Percentiles rank a stretch among this genome's conserved stretches.
Evolutionary conservation across 2,797 vertebrate genomes (phyloP).

Genomic region (Spinus olivaceus): DNA sequence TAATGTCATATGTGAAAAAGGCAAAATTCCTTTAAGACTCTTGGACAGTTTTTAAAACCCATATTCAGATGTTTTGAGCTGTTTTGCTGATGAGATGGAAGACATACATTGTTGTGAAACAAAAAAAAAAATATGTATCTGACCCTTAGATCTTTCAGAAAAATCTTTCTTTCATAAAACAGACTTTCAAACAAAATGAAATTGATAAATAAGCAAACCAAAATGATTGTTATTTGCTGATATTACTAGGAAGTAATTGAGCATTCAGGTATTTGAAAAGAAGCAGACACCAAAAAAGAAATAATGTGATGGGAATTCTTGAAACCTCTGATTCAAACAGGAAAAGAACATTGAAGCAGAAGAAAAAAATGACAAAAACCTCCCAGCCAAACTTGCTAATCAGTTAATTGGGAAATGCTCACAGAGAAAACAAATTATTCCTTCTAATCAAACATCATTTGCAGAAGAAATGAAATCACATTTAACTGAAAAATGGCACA

Average conservation of each 20-base stretch:
- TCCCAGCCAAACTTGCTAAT: background rate
- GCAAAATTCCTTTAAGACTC: background rate
- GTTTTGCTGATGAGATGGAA: background rate
- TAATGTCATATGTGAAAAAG: background rate
- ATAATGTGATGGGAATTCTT: background rate
- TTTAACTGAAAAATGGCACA: background rate
- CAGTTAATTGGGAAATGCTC: constrained; percentile 11
- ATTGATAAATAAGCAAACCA: background rate
- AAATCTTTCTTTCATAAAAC: background rate
- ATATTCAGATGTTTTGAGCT: background rate
- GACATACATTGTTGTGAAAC: background rate
- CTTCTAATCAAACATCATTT: constrained; percentile 3
- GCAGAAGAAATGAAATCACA: background rate
- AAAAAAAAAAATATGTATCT: background rate
- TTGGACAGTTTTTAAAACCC: background rate
- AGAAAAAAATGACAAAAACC: background rate
- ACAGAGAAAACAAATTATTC: background rate
- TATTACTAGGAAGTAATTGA: background rate
- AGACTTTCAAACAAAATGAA: background rate
- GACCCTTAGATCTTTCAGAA: background rate
- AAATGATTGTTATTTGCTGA: background rate
- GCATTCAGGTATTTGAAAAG: background rate
- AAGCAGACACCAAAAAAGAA: background rate
- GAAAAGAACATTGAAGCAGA: background rate
- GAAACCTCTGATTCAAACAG: background rate